These are phyloP conservation scores for Chouioia cunea DNA, from an alignment of 2,888 invertebrate genomes.

Conservation along the genomic window DNA sequence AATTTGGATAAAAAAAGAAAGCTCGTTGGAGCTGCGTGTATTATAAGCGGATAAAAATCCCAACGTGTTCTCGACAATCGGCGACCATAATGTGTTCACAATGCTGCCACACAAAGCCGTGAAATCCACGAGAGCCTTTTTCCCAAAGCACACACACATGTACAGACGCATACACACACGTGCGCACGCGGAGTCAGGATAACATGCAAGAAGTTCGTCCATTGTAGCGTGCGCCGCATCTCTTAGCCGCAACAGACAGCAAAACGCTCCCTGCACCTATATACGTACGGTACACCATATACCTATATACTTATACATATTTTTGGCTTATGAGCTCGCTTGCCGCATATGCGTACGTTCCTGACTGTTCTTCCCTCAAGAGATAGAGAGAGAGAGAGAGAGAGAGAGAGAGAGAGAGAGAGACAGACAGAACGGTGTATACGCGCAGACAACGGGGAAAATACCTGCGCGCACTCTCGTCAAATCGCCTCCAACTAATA, in stretches of 20 bases:
- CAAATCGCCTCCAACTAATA: conserved; percentile 62
- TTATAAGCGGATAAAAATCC: conserved; percentile 17
- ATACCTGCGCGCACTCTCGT: conserved; percentile 55
- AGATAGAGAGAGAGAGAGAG: background rate
- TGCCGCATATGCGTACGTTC: background rate
- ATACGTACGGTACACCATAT: no score
- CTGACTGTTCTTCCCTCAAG: no score
- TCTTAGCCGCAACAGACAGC: background rate
- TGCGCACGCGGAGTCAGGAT: conserved; percentile 22
- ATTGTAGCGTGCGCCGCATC: conserved; percentile 21
- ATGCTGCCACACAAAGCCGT: background rate
- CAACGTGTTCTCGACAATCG: conserved; percentile 17
- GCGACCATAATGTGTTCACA: background rate
- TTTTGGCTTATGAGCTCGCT: background rate
- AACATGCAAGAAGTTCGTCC: conserved; percentile 28
- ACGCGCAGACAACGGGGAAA: conserved; percentile 43
- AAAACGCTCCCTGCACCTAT: no score
- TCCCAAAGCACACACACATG: background rate
- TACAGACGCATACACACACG: no score
- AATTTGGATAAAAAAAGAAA: no score
- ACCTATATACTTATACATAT: no score
- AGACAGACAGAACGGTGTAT: no score
- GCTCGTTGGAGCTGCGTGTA: background rate
- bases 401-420: background rate
- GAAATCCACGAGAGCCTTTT: conserved; percentile 18